Conservation (phyloP, 1,140 invertebrate species). For the Eupeodes corollae region DNA sequence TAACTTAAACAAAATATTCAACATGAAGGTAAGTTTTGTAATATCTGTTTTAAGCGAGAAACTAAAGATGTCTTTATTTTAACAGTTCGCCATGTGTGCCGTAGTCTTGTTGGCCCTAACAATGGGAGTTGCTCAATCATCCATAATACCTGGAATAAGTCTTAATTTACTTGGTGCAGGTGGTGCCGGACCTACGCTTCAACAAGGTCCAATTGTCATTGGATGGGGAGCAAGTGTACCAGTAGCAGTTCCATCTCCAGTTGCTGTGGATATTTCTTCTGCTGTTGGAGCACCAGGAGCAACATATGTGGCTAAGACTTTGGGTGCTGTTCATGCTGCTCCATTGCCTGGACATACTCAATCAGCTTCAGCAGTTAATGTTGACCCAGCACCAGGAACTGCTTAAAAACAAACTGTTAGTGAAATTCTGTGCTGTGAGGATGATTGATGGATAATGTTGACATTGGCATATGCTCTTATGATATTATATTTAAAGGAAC, state of each 20-base stretch:
- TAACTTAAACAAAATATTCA: conserved; percentile 16
- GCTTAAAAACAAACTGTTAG: too few relatives aligned
- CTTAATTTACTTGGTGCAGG: conserved; percentile 18
- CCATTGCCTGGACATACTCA: conserved; percentile 25
- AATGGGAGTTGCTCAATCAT: conserved; percentile 30
- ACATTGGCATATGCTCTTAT: too few relatives aligned
- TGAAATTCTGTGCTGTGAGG: too few relatives aligned
- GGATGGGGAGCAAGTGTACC: not conserved
- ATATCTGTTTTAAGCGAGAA: not conserved
- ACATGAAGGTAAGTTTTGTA: conserved; percentile 31
- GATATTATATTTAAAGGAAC: too few relatives aligned
- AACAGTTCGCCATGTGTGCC: conserved; percentile 31
- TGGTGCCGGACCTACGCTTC: conserved; percentile 10
- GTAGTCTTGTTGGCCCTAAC: conserved; percentile 38
- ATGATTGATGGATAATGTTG: too few relatives aligned
- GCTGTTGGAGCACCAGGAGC: conserved; percentile 19
- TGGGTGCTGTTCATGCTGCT: conserved; percentile 35
- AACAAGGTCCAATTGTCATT: not conserved
- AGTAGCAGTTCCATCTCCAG: not conserved
- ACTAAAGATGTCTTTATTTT: not conserved
- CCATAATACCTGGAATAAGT: conserved; percentile 18
- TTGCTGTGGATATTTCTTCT: not conserved
- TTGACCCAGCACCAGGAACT: conserved; percentile 35
- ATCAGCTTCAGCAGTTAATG: conserved; percentile 17
- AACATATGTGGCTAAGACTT: conserved; percentile 34